Percentiles rank a stretch among this genome's conserved stretches.
Evolutionary conservation across 2,113 vertebrate genomes (phyloP).

Genomic region (Ictidomys tridecemlineatus): DNA sequence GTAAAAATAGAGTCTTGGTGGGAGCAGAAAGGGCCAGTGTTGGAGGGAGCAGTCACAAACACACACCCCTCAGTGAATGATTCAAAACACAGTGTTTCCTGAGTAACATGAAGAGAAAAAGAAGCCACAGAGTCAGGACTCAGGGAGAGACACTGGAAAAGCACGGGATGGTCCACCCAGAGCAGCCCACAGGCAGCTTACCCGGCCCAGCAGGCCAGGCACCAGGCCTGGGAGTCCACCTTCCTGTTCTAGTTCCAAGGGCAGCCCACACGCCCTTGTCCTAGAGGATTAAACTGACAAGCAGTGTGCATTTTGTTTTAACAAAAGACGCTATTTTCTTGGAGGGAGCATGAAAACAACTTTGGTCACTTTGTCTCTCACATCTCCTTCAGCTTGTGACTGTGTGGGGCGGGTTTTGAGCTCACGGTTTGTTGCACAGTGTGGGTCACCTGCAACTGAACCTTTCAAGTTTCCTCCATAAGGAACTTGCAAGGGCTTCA

Average conservation of each 20-base stretch:
- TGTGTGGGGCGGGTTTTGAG: neutral
- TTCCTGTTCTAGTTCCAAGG: neutral
- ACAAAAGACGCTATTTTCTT: conserved; percentile 21
- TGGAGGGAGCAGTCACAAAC: neutral
- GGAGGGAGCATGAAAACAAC: neutral
- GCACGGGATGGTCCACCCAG: rapidly evolving
- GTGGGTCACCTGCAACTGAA: rapidly evolving
- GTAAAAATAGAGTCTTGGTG: neutral
- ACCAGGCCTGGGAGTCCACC: neutral
- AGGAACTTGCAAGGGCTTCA: neutral
- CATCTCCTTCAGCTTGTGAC: neutral
- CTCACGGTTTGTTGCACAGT: neutral
- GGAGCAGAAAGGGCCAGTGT: neutral
- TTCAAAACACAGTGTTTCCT: neutral
- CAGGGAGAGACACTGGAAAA: neutral
- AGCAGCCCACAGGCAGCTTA: neutral
- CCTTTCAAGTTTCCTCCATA: neutral
- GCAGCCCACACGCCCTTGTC: neutral
- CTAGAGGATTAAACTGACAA: neutral
- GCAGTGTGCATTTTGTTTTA: neutral
- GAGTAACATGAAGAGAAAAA: neutral
- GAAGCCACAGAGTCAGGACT: neutral
- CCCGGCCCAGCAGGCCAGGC: neutral
- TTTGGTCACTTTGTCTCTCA: neutral
- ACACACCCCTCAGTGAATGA: neutral